Evolutionary conservation across 1,140 invertebrate genomes (phyloP).

Genomic region (Magallana ariakensis): DNA sequence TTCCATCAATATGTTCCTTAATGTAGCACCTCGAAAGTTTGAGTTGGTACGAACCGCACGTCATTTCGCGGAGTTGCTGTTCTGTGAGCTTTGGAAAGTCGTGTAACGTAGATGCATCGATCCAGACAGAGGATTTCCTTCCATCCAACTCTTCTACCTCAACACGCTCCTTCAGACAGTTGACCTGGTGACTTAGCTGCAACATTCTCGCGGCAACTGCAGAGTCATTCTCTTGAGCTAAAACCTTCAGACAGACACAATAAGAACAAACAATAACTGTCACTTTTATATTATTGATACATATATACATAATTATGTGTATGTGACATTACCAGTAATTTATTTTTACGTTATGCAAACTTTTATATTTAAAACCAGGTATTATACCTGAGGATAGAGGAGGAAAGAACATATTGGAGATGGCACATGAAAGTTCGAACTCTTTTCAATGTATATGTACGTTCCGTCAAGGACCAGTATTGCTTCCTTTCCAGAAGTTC

Average conservation of each 20-base stretch:
- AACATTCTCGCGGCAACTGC: conserved; percentile 24
- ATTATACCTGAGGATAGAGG: too few relatives aligned
- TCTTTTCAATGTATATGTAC: conserved; percentile 40
- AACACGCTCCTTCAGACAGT: conserved; percentile 27
- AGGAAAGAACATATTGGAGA: too few relatives aligned
- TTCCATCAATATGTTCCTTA: conserved; percentile 47
- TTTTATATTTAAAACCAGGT: conserved; percentile 30
- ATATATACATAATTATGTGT: background rate
- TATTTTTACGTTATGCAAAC: conserved; percentile 40
- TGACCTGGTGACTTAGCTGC: conserved; percentile 31
- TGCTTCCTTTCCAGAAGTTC: conserved; percentile 11
- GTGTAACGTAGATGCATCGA: background rate
- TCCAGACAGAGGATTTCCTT: conserved; percentile 36
- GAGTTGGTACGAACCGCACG: conserved; percentile 36
- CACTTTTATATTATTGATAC: too few relatives aligned
- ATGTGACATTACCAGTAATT: conserved; percentile 45
- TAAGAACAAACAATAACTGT: too few relatives aligned
- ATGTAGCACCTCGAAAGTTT: conserved; percentile 20
- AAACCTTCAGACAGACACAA: too few relatives aligned
- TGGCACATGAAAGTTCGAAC: background rate
- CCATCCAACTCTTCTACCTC: conserved; percentile 27
- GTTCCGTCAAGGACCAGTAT: conserved; percentile 52
- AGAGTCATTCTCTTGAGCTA: conserved; percentile 11
- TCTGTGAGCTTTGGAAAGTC: conserved; percentile 25
- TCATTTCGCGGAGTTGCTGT: conserved; percentile 31